These are phyloP conservation scores for Percopsis omiscomaycus DNA, from an alignment of 2,797 vertebrate genomes.

Conservation along the genomic window DNA sequence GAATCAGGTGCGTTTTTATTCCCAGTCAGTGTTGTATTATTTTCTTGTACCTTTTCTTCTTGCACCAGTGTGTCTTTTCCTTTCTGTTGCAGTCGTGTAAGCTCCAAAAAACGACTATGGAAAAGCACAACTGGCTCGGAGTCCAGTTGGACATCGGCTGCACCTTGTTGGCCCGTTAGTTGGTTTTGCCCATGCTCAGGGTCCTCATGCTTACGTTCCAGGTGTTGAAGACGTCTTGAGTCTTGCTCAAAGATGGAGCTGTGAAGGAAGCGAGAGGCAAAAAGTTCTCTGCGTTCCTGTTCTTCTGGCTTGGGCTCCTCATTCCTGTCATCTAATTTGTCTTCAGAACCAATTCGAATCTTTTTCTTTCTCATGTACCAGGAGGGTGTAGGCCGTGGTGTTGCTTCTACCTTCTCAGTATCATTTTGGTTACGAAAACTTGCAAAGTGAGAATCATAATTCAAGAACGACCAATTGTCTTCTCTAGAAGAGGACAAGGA, in stretches of 20 bases:
- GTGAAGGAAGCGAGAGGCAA: constrained; percentile 96
- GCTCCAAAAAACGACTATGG: constrained; percentile 92
- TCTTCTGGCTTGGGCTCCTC: constrained; percentile 96
- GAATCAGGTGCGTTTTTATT: constrained; percentile 78
- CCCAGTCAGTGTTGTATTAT: constrained; percentile 36
- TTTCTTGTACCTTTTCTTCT: constrained; percentile 73
- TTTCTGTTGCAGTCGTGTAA: constrained; percentile 88
- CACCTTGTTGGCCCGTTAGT: constrained; percentile 78
- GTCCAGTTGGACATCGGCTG: constrained; percentile 79
- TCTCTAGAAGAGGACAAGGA: constrained; percentile 96
- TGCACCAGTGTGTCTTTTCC: constrained; percentile 85
- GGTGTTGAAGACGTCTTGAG: constrained; percentile 91
- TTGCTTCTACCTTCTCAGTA: constrained; percentile 92
- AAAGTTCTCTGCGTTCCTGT: constrained; percentile 92
- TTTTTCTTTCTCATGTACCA: constrained; percentile 99
- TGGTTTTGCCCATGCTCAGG: constrained; percentile 81
- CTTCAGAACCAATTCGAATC: constrained; percentile 91
- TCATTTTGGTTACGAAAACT: constrained; percentile 94
- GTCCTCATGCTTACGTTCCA: constrained; percentile 94
- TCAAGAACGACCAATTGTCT: constrained; percentile 98
- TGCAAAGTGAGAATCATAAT: constrained; percentile 92
- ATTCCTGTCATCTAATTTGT: constrained; percentile 93
- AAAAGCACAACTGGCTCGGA: constrained; percentile 93
- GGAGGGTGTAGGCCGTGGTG: constrained; percentile 91
- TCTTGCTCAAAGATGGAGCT: constrained; percentile 98